Evolutionary conservation across 2,113 vertebrate species (phyloP), one percentile per base, ranked within the genome.

Genomic region (Dinomys branickii): DNA sequence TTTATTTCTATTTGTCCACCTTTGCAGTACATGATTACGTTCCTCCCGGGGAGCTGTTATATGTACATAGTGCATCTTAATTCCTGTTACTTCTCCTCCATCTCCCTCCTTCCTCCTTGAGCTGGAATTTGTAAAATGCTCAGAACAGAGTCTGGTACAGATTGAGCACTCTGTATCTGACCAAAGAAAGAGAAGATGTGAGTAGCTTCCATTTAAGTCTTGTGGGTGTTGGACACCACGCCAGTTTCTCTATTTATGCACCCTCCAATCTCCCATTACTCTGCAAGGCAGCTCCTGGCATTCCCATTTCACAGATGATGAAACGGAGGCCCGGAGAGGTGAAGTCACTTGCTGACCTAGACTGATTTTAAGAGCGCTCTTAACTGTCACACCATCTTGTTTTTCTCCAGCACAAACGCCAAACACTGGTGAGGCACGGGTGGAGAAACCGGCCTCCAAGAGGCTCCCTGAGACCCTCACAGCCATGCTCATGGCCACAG

Each of bases 111-210:
- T 44, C 38, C 38, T 73, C 38, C 22, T 26, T 41, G 71, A 44
- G 50, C 1, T 69, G 56, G 94, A 94, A 90, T 54, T 13, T 87
- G 54, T 83, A 10, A 78, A 77, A n/a, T 78, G n/a, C 91, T 95
- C 52, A 52, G 88, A 78, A 91, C 13, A 50, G 38, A 71, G 13
- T 44, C 61, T 71, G 28, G 54, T 1, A 80, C 78, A 77, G 58
- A 41, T 7, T 56, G 52, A 78, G 33, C 44, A 16, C n/a, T 50
- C 17, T 11, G 3, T 61, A 1, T 77, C 78, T 52, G 24, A 75
- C 35, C 41, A 92, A 65, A 83, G 26, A 61, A 81, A 84, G 10
- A 81, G 52, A 65, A 92, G 47, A 20, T 56, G 28, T 7, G 9
- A 77, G 87, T 7, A 7, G 58, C 52, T 81, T 85, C 71, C n/a